A percentile compares a stretch with the other conserved stretches of the same genome.
These are phyloP conservation scores for Pelobates cultripes DNA, from an alignment of 2,797 vertebrate genomes.

Conservation along the genomic window DNA sequence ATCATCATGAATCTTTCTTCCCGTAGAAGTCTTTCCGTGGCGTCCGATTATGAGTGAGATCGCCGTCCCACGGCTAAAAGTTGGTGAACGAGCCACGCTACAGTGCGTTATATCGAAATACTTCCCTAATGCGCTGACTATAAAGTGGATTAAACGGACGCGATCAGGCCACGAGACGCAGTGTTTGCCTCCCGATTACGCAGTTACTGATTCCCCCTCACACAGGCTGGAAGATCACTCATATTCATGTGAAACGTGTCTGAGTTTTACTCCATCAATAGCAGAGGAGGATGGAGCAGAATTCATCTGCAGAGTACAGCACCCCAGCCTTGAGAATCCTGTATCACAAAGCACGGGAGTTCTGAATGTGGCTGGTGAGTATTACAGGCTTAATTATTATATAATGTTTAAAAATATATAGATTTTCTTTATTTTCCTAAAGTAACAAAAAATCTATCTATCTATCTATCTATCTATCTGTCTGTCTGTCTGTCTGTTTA, in stretches of 20 bases:
- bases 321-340: background rate
- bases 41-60: conserved; percentile 12
- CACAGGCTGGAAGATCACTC: background rate
- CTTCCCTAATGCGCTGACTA: conserved; percentile 19
- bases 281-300: background rate
- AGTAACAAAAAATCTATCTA: too few species aligned
- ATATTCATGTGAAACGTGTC: background rate
- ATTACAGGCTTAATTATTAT: too few species aligned
- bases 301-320: conserved; percentile 21
- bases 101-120: conserved; percentile 9
- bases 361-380: too few species aligned
- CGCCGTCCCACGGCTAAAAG: background rate
- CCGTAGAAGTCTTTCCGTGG: background rate
- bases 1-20: background rate
- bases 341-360: too few species aligned
- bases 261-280: background rate
- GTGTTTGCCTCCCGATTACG: background rate
- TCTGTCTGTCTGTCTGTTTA: too few species aligned
- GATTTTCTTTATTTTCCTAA: too few species aligned
- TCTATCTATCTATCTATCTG: too few species aligned
- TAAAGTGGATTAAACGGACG: conserved; percentile 1
- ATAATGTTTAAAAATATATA: too few species aligned
- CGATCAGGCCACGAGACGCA: background rate
- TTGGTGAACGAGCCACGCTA: background rate
- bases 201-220: background rate